Percentiles rank a stretch among this genome's conserved stretches.
These are phyloP conservation scores for Carcina quercana DNA, from an alignment of 2,888 invertebrate species.

Conservation along the genomic window DNA sequence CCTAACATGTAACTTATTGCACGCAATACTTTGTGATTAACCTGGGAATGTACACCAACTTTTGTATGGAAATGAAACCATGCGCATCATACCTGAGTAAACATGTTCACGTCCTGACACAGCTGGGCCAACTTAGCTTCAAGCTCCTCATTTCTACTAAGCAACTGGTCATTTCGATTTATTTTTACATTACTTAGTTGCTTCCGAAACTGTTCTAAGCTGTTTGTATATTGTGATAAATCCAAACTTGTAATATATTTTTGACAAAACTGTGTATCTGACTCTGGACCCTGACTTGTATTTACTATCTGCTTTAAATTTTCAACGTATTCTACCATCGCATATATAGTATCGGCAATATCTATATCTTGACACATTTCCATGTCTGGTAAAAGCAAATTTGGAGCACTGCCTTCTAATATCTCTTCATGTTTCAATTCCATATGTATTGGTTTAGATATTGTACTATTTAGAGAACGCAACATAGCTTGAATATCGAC, in stretches of 20 bases:
- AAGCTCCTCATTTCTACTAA: conserved; percentile 37
- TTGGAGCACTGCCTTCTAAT: conserved; percentile 39
- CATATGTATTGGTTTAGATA: conserved; percentile 16
- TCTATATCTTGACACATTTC: conserved; percentile 38
- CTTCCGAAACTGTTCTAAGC: conserved; percentile 49
- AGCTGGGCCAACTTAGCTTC: conserved; percentile 45
- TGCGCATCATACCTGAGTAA: conserved; percentile 53
- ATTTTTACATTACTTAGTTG: conserved; percentile 44
- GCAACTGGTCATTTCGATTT: conserved; percentile 27
- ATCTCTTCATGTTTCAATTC: conserved; percentile 36
- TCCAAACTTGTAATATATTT: conserved; percentile 30
- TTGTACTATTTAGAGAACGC: conserved; percentile 28
- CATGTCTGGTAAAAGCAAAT: conserved; percentile 51
- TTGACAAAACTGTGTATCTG: no score
- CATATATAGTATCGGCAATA: conserved; percentile 41
- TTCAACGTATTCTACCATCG: conserved; percentile 47
- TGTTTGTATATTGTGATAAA: conserved; percentile 43
- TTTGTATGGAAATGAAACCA: no score
- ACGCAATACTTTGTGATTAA: no score
- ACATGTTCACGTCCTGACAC: conserved; percentile 50
- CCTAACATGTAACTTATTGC: no score
- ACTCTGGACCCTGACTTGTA: conserved; percentile 18
- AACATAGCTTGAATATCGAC: conserved; percentile 47
- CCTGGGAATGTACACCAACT: no score
- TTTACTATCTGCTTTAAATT: conserved; percentile 41